Evolutionary conservation across 2,797 vertebrate genomes (phyloP).

Genomic region (Enoplosus armatus): DNA sequence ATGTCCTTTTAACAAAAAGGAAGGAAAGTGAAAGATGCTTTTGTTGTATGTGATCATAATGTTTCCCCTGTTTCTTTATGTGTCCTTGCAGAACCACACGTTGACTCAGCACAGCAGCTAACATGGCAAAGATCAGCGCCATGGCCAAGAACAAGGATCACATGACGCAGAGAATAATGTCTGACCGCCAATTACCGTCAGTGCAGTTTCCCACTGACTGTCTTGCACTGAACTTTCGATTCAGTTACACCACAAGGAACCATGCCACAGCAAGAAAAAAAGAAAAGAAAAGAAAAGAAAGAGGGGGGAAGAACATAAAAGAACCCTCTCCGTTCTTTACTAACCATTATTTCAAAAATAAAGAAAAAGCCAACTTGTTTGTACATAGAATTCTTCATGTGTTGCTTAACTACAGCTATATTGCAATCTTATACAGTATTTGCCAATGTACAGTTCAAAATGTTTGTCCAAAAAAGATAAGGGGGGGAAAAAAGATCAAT

Average conservation of each 20-base stretch:
- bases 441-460: constrained; percentile 85
- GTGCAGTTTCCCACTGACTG: constrained; percentile 82
- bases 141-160: constrained; percentile 86
- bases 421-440: constrained; percentile 90
- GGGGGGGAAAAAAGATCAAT: constrained; percentile 81
- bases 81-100: constrained; percentile 93
- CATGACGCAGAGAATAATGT: constrained; percentile 73
- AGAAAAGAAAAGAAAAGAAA: constrained; percentile 86
- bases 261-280: constrained; percentile 86
- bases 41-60: constrained; percentile 55
- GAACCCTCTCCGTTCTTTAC: constrained; percentile 89
- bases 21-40: constrained; percentile 29
- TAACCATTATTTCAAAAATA: constrained; percentile 80
- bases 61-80: constrained; percentile 53
- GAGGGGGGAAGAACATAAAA: constrained; percentile 86
- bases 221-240: constrained; percentile 93
- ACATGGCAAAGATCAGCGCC: constrained; percentile 85
- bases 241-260: constrained; percentile 93
- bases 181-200: constrained; percentile 75
- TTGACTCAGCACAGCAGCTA: constrained; percentile 99
- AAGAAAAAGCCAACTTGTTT: constrained; percentile 90
- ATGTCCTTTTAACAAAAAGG: constrained; percentile 11
- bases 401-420: constrained; percentile 92
- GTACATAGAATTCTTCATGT: constrained; percentile 99
- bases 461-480: constrained; percentile 81